Evolutionary conservation across 2,113 vertebrate genomes (phyloP).

Genomic region (Hypomesus transpacificus): DNA sequence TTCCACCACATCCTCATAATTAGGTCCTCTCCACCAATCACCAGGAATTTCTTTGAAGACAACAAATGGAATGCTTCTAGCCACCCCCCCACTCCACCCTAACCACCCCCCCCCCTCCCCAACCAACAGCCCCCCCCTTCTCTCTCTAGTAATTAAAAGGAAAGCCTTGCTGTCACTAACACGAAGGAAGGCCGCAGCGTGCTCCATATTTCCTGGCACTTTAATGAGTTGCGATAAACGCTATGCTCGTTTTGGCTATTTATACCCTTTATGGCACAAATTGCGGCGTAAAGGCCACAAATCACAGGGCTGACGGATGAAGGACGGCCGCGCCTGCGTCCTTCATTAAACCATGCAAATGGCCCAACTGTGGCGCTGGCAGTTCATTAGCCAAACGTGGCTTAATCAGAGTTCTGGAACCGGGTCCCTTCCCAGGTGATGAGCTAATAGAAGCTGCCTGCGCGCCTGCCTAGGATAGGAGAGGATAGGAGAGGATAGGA

Average conservation of each 20-base stretch:
- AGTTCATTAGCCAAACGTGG: constrained; percentile 69
- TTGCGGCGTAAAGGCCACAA: constrained; percentile 62
- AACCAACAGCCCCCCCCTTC: neutral
- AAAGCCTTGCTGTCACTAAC: constrained; percentile 28
- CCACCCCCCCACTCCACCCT: neutral
- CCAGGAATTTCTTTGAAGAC: constrained; percentile 46
- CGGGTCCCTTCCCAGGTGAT: constrained; percentile 56
- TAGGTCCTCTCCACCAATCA: constrained; percentile 57
- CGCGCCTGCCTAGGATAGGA: constrained; percentile 32
- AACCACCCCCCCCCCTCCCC: neutral
- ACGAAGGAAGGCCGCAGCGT: constrained; percentile 25
- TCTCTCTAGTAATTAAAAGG: constrained; percentile 51
- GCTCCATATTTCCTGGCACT: constrained; percentile 42
- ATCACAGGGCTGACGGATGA: constrained; percentile 66
- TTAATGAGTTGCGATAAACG: constrained; percentile 65
- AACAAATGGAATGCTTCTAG: constrained; percentile 40
- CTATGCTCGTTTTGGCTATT: constrained; percentile 57
- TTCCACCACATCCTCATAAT: constrained; percentile 52
- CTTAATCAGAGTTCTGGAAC: constrained; percentile 66
- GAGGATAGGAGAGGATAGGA: too few species aligned
- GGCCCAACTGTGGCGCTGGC: constrained; percentile 62
- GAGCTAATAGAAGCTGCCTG: constrained; percentile 51
- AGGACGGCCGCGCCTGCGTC: constrained; percentile 62
- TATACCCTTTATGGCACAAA: constrained; percentile 61
- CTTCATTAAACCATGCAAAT: constrained; percentile 69